Conservation (phyloP, 2,113 vertebrate genomes). For the Microcebus jonahi region DNA sequence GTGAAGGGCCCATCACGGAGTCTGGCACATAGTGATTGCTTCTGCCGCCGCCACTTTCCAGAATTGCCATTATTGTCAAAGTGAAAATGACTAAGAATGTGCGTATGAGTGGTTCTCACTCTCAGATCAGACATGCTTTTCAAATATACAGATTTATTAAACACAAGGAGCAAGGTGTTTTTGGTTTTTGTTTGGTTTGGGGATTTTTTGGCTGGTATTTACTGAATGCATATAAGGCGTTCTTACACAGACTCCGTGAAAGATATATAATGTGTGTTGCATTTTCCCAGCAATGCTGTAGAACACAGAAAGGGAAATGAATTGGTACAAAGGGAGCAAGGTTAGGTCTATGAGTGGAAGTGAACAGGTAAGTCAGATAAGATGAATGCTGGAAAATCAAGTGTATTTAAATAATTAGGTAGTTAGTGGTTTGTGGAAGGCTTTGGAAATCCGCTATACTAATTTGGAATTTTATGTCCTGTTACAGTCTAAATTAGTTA, state of each 20-base stretch:
- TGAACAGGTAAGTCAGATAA: not conserved
- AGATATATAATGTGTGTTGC: not conserved
- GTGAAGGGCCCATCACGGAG: not conserved
- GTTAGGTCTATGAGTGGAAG: not conserved
- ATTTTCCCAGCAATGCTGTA: not conserved
- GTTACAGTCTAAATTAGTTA: not conserved
- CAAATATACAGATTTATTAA: not conserved
- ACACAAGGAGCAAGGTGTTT: not conserved
- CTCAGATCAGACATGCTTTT: not conserved
- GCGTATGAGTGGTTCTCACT: not conserved
- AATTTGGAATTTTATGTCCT: not conserved
- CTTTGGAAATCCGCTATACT: constrained; percentile 26
- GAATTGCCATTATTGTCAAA: not conserved
- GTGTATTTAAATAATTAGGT: not conserved
- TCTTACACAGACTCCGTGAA: not conserved
- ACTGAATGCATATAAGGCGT: no score
- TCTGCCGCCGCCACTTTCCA: not conserved
- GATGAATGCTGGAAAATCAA: not conserved
- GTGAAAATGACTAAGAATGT: not conserved
- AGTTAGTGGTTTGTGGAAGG: not conserved
- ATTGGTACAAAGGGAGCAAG: not conserved
- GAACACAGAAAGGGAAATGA: not conserved
- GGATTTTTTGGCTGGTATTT: not conserved
- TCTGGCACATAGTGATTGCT: not conserved
- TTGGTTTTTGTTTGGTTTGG: not conserved